Evolutionary conservation across 2,113 vertebrate genomes (phyloP).

Genomic region (Apaloderma vittatum): DNA sequence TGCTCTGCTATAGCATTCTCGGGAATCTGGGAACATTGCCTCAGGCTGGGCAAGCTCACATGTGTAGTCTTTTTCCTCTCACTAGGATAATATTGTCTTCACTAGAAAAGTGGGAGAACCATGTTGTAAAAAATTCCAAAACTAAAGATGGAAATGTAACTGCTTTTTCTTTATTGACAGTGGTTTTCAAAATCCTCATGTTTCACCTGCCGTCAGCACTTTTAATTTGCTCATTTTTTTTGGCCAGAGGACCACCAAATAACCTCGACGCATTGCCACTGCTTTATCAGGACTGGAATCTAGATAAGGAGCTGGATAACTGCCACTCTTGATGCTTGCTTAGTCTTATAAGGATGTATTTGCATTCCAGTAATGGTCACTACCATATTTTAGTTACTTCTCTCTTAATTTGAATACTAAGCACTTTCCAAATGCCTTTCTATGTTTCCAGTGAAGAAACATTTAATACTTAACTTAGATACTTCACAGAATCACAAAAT

Average conservation of each 20-base stretch:
- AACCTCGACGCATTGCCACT: accelerated
- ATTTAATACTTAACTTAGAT: neutral
- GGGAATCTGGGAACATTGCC: neutral
- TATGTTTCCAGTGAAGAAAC: neutral
- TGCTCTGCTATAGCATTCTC: neutral
- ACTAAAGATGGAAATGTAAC: neutral
- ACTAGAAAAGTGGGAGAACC: neutral
- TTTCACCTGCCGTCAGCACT: neutral
- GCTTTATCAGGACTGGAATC: neutral
- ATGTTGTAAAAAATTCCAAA: neutral
- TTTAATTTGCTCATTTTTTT: neutral
- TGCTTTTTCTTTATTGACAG: neutral
- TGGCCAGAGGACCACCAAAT: neutral
- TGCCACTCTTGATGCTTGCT: neutral
- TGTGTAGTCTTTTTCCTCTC: neutral
- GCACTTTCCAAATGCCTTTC: neutral
- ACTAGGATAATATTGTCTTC: accelerated
- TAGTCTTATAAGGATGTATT: neutral
- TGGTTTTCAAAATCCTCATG: neutral
- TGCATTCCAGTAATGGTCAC: neutral
- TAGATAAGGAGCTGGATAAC: neutral
- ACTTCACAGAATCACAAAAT: too few species aligned
- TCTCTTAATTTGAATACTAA: neutral
- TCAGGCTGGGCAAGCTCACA: neutral
- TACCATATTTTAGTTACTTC: neutral